A percentile compares a stretch with the other conserved stretches of the same genome.
Conservation (phyloP, 2,113 vertebrate species). For the Nibea albiflora region DNA sequence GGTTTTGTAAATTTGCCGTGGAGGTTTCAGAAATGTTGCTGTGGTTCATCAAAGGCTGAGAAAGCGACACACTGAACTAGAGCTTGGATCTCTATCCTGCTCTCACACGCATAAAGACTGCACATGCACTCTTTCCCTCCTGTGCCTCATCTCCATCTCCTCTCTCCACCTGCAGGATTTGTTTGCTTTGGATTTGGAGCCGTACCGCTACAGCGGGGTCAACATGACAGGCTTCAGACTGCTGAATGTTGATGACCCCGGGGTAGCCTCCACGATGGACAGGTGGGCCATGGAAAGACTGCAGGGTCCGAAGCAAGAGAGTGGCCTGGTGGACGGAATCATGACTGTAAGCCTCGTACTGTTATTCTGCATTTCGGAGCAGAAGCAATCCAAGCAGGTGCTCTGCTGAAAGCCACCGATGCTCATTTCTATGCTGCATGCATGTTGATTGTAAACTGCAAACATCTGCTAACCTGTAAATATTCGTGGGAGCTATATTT, state of each 20-base stretch:
- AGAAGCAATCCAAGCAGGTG: neutral
- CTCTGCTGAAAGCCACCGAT: constrained; percentile 7
- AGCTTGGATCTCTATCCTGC: neutral
- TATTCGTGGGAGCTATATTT: constrained; percentile 14
- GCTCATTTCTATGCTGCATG: constrained; percentile 34
- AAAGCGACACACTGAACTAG: neutral
- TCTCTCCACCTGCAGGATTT: constrained; percentile 86
- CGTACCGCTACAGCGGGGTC: constrained; percentile 97
- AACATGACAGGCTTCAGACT: constrained; percentile 98
- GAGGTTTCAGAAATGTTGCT: neutral
- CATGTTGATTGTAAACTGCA: constrained; percentile 2
- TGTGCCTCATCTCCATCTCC: too few species aligned
- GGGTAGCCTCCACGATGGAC: constrained; percentile 91
- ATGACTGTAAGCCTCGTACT: constrained; percentile 89
- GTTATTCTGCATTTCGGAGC: neutral
- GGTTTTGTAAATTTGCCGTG: neutral
- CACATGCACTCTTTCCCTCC: too few species aligned
- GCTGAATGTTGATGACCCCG: constrained; percentile 90
- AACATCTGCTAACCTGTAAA: constrained; percentile 31
- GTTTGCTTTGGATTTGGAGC: constrained; percentile 96
- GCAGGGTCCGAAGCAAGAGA: constrained; percentile 91
- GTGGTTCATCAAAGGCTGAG: neutral
- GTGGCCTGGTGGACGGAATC: constrained; percentile 90
- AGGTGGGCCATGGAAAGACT: constrained; percentile 94
- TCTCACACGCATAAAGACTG: neutral